Evolutionary conservation across 2,113 vertebrate species (phyloP).

Genomic region (Amphiprion ocellaris): DNA sequence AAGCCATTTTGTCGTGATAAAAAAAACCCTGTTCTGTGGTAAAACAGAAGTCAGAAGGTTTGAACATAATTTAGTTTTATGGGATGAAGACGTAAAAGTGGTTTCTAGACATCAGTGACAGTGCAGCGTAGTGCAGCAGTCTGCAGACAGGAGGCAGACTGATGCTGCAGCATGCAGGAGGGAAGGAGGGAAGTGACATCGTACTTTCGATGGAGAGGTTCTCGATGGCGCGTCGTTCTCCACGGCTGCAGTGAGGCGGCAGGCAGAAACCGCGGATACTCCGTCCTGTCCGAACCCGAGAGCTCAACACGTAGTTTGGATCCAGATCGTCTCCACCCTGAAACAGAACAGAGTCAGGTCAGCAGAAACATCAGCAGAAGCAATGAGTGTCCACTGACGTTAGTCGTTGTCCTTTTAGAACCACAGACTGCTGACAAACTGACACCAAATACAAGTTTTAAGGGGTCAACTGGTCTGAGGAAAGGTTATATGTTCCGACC

Average conservation of each 20-base stretch:
- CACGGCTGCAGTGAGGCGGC: conserved; percentile 95
- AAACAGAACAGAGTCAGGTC: conserved; percentile 9
- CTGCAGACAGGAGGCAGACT: conserved; percentile 3
- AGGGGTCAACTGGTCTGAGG: too few species aligned
- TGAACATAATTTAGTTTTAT: too few species aligned
- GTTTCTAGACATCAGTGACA: too few species aligned
- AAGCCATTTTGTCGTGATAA: too few species aligned
- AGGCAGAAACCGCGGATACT: conserved; percentile 95
- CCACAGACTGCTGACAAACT: too few species aligned
- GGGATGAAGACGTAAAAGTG: too few species aligned
- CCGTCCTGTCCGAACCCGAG: conserved; percentile 94
- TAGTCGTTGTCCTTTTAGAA: background rate
- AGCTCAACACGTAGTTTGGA: conserved; percentile 94
- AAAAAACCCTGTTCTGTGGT: background rate
- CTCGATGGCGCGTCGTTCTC: conserved; percentile 93
- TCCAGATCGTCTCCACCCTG: conserved; percentile 96
- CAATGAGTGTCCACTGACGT: background rate
- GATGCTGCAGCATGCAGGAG: background rate
- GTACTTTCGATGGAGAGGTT: conserved; percentile 92
- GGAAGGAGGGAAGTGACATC: conserved; percentile 18
- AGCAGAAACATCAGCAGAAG: too few species aligned
- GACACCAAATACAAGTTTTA: too few species aligned
- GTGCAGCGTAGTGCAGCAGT: background rate
- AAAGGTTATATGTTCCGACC: too few species aligned
- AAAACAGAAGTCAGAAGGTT: background rate